Percentiles rank a stretch among this genome's conserved stretches.
These are phyloP conservation scores for Holcopasites calliopsidis DNA, from an alignment of 1,140 invertebrate species.

Conservation along the genomic window DNA sequence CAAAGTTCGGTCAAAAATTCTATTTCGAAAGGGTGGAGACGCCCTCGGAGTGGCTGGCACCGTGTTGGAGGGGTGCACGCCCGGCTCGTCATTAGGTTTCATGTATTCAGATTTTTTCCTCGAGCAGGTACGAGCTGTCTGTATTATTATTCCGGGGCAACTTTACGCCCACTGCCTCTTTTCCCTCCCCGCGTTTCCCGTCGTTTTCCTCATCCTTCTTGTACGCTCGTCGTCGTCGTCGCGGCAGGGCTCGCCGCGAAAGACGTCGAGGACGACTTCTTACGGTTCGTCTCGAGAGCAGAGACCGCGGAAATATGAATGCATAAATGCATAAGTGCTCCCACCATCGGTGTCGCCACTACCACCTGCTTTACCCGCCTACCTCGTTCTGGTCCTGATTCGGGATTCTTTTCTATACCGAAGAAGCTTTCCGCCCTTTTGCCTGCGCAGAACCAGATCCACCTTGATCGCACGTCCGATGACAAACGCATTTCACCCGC, in stretches of 20 bases:
- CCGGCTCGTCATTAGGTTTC: conserved; percentile 76
- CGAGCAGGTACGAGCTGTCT: conserved; percentile 68
- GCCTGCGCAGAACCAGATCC: conserved; percentile 29
- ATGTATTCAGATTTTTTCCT: conserved; percentile 80
- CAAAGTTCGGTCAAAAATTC: neutral
- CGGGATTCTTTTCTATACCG: conserved; percentile 53
- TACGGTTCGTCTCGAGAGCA: conserved; percentile 66
- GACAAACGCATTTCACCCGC: conserved; percentile 7
- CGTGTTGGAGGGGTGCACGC: conserved; percentile 66
- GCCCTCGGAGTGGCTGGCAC: conserved; percentile 16
- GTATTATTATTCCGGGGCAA: conserved; percentile 81
- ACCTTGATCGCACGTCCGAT: conserved; percentile 6
- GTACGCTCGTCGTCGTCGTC: conserved; percentile 49
- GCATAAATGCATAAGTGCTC: conserved; percentile 80
- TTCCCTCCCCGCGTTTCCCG: conserved; percentile 37
- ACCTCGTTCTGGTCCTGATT: conserved; percentile 50
- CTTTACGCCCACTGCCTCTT: conserved; percentile 71
- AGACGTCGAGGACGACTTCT: conserved; percentile 61
- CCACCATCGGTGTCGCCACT: conserved; percentile 62
- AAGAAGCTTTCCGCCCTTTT: conserved; percentile 44
- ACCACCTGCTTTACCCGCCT: conserved; percentile 58
- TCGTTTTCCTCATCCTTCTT: conserved; percentile 44
- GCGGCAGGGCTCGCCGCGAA: conserved; percentile 54
- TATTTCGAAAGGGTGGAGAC: conserved; percentile 2
- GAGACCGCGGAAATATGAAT: conserved; percentile 79